phyloP scores from a whole-genome alignment of 2,888 invertebrate genomes.

The Spatulosminthurus flaviceps region DNA sequence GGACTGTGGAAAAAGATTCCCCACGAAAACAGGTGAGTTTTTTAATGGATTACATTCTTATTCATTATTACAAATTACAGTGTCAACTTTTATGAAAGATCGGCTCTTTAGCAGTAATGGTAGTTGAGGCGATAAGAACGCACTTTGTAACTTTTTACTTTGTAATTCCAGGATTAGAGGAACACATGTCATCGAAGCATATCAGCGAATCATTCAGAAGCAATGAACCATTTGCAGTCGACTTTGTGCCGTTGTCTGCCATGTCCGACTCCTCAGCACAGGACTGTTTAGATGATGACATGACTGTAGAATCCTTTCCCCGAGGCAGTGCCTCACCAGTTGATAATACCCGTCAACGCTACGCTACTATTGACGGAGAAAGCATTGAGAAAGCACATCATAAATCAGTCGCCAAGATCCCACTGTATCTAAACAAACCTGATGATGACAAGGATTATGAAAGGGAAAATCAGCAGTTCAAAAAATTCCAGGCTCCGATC shows the following conservation, averaged over 20 bases:
- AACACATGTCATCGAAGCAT: constrained; percentile 52
- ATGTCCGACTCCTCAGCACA: constrained; percentile 27
- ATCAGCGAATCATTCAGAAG: background rate
- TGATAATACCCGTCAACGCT: constrained; percentile 8
- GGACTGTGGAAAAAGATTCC: constrained; percentile 54
- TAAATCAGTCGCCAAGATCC: constrained; percentile 25
- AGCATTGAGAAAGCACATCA: constrained; percentile 28
- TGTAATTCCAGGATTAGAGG: constrained; percentile 29
- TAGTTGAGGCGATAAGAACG: too few species aligned
- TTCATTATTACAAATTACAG: too few species aligned
- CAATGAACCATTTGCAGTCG: background rate
- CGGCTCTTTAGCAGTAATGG: too few species aligned
- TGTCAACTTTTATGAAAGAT: too few species aligned
- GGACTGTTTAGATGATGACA: constrained; percentile 21
- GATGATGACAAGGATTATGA: constrained; percentile 43
- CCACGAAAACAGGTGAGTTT: constrained; percentile 47
- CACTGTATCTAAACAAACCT: constrained; percentile 15
- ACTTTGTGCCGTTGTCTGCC: background rate
- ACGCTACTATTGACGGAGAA: constrained; percentile 28
- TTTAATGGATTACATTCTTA: too few species aligned
- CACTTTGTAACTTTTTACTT: too few species aligned
- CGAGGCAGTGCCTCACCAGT: background rate
- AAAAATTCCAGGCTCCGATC: constrained; percentile 22
- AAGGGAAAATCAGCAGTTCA: constrained; percentile 38
- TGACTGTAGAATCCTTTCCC: background rate